Conservation (phyloP, 2,113 vertebrate genomes). For the Pangasianodon hypophthalmus region DNA sequence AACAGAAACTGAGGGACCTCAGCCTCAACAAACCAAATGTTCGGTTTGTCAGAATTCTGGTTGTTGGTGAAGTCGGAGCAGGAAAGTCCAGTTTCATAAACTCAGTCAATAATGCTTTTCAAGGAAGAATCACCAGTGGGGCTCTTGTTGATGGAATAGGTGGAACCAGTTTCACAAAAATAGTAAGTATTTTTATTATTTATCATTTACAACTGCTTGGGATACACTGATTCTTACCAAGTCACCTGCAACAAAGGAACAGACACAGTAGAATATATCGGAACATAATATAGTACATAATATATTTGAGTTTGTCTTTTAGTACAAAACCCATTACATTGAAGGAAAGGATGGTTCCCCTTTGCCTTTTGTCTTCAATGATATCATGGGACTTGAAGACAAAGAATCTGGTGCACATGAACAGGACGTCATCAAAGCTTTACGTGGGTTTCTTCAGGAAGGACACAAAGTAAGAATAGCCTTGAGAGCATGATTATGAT, state of each 20-base stretch:
- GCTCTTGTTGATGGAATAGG: neutral
- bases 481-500: too few relatives aligned
- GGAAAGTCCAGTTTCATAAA: conserved; percentile 52
- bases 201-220: neutral
- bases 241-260: neutral
- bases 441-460: conserved; percentile 11
- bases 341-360: neutral
- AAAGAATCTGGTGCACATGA: neutral
- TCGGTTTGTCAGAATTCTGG: conserved; percentile 7
- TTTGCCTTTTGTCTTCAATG: conserved; percentile 37
- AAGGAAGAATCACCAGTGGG: conserved; percentile 4
- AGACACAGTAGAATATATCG: neutral
- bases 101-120: conserved; percentile 13
- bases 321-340: conserved; percentile 24
- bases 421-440: conserved; percentile 4
- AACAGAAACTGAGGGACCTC: neutral
- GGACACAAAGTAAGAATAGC: conserved; percentile 9
- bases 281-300: neutral
- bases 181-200: neutral
- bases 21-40: neutral
- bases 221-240: too few relatives aligned
- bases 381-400: conserved; percentile 35
- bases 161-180: conserved; percentile 17
- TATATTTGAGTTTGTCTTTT: neutral
- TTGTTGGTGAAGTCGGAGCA: conserved; percentile 26